Evolutionary conservation across 2,797 vertebrate genomes (phyloP).

Genomic region (Vultur gryphus): DNA sequence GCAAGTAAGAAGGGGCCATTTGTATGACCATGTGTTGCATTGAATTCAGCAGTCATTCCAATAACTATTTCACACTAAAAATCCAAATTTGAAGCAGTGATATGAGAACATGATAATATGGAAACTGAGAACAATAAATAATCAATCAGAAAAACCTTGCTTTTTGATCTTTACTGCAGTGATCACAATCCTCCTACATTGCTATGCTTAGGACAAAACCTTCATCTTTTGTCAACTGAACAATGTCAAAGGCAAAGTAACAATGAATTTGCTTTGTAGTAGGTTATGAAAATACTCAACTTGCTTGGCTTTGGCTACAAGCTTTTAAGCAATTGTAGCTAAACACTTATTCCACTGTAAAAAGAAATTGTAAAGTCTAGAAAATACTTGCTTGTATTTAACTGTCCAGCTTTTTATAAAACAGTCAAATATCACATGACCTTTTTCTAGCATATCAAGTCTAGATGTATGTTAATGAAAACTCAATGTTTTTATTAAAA

Average conservation of each 20-base stretch:
- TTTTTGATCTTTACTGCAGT: neutral
- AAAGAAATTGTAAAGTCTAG: neutral
- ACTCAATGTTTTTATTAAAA: neutral
- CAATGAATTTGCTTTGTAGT: neutral
- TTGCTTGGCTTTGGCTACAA: neutral
- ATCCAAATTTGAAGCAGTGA: neutral
- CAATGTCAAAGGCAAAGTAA: neutral
- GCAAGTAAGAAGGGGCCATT: neutral
- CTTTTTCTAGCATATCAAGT: neutral
- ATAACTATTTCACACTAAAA: neutral
- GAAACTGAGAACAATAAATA: neutral
- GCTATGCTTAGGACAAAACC: neutral
- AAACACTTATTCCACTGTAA: neutral
- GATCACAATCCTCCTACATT: neutral
- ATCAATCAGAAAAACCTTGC: neutral
- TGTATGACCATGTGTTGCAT: neutral
- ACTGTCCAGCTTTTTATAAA: neutral
- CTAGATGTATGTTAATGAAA: neutral
- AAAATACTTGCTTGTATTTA: neutral
- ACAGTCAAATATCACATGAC: neutral
- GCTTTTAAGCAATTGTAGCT: neutral
- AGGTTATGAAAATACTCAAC: neutral
- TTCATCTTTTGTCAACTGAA: neutral
- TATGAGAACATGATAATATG: neutral
- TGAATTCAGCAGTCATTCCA: neutral